Evolutionary conservation across 2,113 vertebrate genomes (phyloP), one percentile per base, ranked within the genome.

Genomic region (Antechinus stuartii): DNA sequence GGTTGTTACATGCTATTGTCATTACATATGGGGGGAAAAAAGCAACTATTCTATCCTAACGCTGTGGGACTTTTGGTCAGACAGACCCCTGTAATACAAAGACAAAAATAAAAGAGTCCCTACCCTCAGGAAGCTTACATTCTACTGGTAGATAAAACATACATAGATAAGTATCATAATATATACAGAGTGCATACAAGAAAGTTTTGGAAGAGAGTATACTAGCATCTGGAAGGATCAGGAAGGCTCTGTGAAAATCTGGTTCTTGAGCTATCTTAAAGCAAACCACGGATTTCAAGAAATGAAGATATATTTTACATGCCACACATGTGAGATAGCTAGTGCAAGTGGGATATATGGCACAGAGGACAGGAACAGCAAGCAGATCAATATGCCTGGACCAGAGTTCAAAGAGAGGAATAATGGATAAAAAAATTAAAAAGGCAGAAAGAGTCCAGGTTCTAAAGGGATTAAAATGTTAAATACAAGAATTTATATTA

Each of bases 1-100:
- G 91, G 94, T 0, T 1, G 25, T 95, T 93, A 89, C 76, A 95
- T 96, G 93, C 90, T 93, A 46, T 42, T 30, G 52, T 96, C 27
- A 92, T 89, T 92, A 93, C 94, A 47, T 91, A 92, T 96, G 94
- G 95, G 49, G 49, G 49, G 95, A 92, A 96, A 94, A 97, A 97
- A 52, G 3, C 91, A 54, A 68, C 2, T 3, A 7, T 42, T 84
- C 23, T 2, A 49, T 94, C 92, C 35, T 53, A 92, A 7, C 30
- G 94, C 30, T 30, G 27, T 53, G n/a, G 93, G 90, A 14, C 50
- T 92, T 2, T 0, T 55, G 92, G 53, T 92, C 25, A 14, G 46
- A n/a, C 2, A 7, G 91, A n/a, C 49, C 96, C 54, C 14, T 76
- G n/a, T 42, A 84, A 84, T 42, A 84, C 1, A 42, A 42, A 42